A percentile compares a stretch with the other conserved stretches of the same genome.
Evolutionary conservation across 2,888 invertebrate genomes (phyloP).

Genomic region (Apeira syringaria): DNA sequence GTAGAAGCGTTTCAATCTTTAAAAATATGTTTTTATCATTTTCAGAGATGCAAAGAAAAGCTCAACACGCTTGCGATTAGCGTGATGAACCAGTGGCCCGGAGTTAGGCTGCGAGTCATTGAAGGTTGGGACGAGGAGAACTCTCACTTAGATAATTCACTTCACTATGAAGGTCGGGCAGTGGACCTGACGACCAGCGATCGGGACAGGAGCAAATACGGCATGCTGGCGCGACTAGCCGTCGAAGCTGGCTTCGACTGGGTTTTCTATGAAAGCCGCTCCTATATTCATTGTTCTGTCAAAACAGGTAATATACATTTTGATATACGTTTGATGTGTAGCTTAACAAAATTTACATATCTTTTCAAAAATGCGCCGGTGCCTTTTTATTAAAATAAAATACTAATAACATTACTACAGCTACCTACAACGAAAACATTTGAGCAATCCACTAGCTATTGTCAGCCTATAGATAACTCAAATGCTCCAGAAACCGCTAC

Average conservation of each 20-base stretch:
- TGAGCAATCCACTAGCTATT: no score
- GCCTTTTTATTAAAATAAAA: no score
- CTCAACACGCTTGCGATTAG: constrained; percentile 96
- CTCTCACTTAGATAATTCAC: constrained; percentile 90
- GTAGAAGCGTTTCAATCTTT: neutral
- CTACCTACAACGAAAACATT: no score
- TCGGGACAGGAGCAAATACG: constrained; percentile 95
- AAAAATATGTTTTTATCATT: constrained; percentile 43
- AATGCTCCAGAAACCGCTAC: no score
- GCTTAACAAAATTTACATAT: no score
- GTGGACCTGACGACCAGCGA: constrained; percentile 98
- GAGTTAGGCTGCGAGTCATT: constrained; percentile 95
- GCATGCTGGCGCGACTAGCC: constrained; percentile 97
- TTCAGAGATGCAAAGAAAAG: constrained; percentile 97
- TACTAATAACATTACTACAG: no score
- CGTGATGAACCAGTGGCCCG: constrained; percentile 99
- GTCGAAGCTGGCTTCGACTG: constrained; percentile 99
- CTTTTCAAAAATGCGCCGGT: no score
- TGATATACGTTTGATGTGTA: neutral
- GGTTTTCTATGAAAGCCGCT: constrained; percentile 98
- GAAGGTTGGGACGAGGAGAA: constrained; percentile 98
- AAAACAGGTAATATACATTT: constrained; percentile 91
- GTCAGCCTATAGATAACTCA: no score
- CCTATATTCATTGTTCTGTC: constrained; percentile 98
- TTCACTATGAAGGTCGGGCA: constrained; percentile 98